Conservation (phyloP, 2,113 vertebrate species). For the Nipponia nippon region DNA sequence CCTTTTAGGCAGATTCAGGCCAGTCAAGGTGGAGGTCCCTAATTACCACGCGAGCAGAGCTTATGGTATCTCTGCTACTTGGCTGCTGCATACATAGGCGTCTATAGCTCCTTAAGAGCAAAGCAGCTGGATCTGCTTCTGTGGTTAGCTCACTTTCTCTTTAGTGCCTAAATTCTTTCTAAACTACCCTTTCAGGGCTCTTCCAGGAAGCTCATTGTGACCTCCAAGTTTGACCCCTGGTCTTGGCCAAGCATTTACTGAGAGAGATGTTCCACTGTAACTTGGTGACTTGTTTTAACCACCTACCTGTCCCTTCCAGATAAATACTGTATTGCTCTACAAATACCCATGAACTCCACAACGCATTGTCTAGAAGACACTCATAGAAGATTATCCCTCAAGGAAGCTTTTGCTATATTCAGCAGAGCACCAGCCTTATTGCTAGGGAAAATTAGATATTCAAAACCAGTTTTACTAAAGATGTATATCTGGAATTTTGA, state of each 20-base stretch:
- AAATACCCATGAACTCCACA: fast-evolving
- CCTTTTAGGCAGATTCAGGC: neutral
- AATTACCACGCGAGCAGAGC: neutral
- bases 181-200: neutral
- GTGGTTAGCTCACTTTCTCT: neutral
- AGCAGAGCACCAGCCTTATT: neutral
- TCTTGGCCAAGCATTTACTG: neutral
- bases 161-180: neutral
- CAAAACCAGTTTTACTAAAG: neutral
- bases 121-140: neutral
- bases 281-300: neutral
- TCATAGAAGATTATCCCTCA: neutral
- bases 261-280: neutral
- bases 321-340: neutral
- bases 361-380: neutral
- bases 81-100: neutral
- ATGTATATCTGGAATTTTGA: neutral
- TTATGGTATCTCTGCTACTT: neutral
- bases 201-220: neutral
- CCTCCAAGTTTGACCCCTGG: neutral
- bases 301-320: neutral
- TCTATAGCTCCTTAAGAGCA: neutral
- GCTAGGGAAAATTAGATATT: neutral
- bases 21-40: neutral
- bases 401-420: neutral